Percentiles rank a stretch among this genome's conserved stretches.
Evolutionary conservation across 2,888 invertebrate species (phyloP).

Genomic region (Scotopteryx bipunctaria): DNA sequence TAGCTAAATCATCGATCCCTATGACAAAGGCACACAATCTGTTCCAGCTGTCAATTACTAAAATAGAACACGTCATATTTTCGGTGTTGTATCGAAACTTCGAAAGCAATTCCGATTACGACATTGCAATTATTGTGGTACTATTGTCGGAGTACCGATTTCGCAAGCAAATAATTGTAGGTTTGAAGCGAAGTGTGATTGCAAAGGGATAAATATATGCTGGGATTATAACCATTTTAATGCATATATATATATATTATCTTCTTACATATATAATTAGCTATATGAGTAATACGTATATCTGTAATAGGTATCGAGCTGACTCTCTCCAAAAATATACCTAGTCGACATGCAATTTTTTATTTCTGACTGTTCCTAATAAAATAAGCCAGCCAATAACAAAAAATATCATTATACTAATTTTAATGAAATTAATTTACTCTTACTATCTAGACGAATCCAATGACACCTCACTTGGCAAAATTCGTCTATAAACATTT

Average conservation of each 20-base stretch:
- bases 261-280: background rate
- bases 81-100: slow-evolving; percentile 50
- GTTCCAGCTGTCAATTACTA: slow-evolving; percentile 50
- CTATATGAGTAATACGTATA: no score
- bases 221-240: background rate
- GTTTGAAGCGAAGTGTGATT: slow-evolving; percentile 7
- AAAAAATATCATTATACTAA: no score
- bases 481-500: no score
- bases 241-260: background rate
- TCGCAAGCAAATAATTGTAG: slow-evolving; percentile 22
- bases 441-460: no score
- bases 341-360: no score
- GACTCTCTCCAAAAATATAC: no score
- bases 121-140: slow-evolving; percentile 51
- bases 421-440: no score
- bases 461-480: no score
- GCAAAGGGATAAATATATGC: slow-evolving; percentile 3
- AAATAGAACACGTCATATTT: slow-evolving; percentile 54
- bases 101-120: slow-evolving; percentile 54
- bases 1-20: no score
- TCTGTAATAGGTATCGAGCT: no score
- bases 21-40: slow-evolving; percentile 38
- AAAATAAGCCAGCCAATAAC: no score
- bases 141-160: slow-evolving; percentile 10
- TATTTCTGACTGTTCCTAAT: no score